phyloP scores from a whole-genome alignment of 2,113 vertebrate genomes.

The Atractosteus spatula region DNA sequence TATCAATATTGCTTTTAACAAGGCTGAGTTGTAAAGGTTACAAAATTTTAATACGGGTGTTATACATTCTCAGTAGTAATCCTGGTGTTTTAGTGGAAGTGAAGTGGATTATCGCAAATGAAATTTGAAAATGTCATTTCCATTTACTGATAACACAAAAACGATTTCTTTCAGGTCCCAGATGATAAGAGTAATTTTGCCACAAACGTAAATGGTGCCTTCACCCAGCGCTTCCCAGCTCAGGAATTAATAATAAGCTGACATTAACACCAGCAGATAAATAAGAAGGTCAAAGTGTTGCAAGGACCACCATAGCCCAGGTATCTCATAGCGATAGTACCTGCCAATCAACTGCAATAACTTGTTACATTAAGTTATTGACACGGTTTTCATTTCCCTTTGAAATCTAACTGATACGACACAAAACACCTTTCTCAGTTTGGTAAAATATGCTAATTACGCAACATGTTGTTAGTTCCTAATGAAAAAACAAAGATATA shows the following conservation, averaged over 20 bases:
- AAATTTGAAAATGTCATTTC: constrained; percentile 93
- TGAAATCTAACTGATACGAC: constrained; percentile 12
- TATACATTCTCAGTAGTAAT: constrained; percentile 79
- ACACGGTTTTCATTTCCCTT: constrained; percentile 50
- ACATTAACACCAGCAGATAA: constrained; percentile 96
- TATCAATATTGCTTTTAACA: constrained; percentile 72
- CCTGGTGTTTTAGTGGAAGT: constrained; percentile 87
- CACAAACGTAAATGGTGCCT: constrained; percentile 80
- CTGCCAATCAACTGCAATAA: constrained; percentile 82
- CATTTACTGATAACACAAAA: constrained; percentile 88
- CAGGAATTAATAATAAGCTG: constrained; percentile 88
- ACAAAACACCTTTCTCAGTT: constrained; percentile 17
- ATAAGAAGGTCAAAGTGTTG: constrained; percentile 80
- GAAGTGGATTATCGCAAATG: constrained; percentile 90
- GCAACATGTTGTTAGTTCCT: not conserved
- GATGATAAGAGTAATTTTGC: constrained; percentile 86
- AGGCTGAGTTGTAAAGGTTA: constrained; percentile 65
- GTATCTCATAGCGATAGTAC: constrained; percentile 80
- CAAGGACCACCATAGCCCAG: constrained; percentile 71
- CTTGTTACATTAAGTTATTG: constrained; percentile 48
- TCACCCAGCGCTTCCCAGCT: constrained; percentile 66
- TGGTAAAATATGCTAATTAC: not conserved
- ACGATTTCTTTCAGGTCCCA: constrained; percentile 90
- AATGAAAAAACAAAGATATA: no score
- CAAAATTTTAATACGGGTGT: constrained; percentile 79